A percentile compares a stretch with the other conserved stretches of the same genome.
phyloP scores from a whole-genome alignment of 2,113 vertebrate genomes.

The Hyperopisus bebe region DNA sequence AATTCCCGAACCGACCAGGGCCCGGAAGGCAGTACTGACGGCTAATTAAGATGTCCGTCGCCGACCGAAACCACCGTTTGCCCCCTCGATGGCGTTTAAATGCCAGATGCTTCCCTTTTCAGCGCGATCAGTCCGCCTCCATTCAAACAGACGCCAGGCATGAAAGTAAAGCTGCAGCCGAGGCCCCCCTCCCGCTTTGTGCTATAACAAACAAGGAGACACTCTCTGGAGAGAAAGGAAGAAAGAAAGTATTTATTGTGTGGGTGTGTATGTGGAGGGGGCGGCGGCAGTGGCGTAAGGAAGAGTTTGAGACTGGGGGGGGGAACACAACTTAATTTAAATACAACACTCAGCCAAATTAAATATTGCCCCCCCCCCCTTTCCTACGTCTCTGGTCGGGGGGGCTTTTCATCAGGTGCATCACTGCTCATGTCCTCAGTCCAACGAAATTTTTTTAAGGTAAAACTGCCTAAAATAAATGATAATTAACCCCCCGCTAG shows the following conservation, averaged over 20 bases:
- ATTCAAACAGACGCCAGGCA: not conserved
- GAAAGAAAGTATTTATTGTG: slow-evolving; percentile 3
- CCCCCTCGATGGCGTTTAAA: not conserved
- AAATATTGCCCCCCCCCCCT: not conserved
- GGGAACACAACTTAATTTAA: not conserved
- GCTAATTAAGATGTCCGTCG: slow-evolving; percentile 8
- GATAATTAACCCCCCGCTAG: not conserved
- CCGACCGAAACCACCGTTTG: not conserved
- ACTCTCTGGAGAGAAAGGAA: not conserved
- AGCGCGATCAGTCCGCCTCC: not conserved
- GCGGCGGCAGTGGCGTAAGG: slow-evolving; percentile 2
- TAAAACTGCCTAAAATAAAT: not conserved
- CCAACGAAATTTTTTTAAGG: not conserved
- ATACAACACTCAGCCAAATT: not conserved
- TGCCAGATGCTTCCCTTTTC: slow-evolving; percentile 7
- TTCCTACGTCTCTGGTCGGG: not conserved
- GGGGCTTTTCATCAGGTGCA: not conserved
- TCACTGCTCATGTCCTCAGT: not conserved
- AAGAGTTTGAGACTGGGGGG: not conserved
- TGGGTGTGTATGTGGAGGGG: not conserved
- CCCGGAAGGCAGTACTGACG: not conserved
- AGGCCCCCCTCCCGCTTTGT: not conserved
- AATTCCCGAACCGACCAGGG: not conserved
- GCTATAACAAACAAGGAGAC: not conserved
- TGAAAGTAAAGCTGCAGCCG: not conserved